A percentile compares a stretch with the other conserved stretches of the same genome.
phyloP scores from a whole-genome alignment of 2,888 invertebrate genomes.

The Acronicta psi region DNA sequence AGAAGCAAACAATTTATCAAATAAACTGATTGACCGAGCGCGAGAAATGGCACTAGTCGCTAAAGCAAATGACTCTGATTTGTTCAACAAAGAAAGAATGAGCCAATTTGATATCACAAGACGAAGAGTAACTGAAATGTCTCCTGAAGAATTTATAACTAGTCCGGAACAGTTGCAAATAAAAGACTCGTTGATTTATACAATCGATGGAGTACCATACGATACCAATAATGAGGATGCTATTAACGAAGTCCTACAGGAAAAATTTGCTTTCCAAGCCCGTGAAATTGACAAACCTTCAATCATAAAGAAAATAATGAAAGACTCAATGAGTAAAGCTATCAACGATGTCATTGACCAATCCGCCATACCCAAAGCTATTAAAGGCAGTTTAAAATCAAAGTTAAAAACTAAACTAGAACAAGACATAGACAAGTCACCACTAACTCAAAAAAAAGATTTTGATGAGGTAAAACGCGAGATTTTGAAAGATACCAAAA shows the following conservation, averaged over 20 bases:
- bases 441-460: slow-evolving; percentile 4
- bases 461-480: slow-evolving; percentile 5
- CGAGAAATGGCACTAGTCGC: background rate
- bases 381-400: slow-evolving; percentile 15
- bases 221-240: slow-evolving; percentile 3
- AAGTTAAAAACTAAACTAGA: slow-evolving; percentile 14
- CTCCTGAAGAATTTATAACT: slow-evolving; percentile 2
- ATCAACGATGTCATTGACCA: slow-evolving; percentile 19
- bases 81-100: background rate
- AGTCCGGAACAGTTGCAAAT: slow-evolving; percentile 1
- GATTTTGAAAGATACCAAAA: slow-evolving; percentile 4
- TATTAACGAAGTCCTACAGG: background rate
- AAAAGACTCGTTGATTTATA: background rate
- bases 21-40: slow-evolving; percentile 10
- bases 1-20: slow-evolving; percentile 8
- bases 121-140: background rate
- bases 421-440: slow-evolving; percentile 7
- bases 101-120: background rate
- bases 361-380: slow-evolving; percentile 8
- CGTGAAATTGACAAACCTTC: background rate
- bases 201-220: slow-evolving; percentile 1
- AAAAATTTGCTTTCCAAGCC: background rate
- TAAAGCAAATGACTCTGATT: slow-evolving; percentile 1
- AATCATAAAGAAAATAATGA: slow-evolving; percentile 37
- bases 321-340: slow-evolving; percentile 32